Base-by-base conservation (phyloP, 2,888 invertebrate species). In the Rugalucina vietnamica region DNA sequence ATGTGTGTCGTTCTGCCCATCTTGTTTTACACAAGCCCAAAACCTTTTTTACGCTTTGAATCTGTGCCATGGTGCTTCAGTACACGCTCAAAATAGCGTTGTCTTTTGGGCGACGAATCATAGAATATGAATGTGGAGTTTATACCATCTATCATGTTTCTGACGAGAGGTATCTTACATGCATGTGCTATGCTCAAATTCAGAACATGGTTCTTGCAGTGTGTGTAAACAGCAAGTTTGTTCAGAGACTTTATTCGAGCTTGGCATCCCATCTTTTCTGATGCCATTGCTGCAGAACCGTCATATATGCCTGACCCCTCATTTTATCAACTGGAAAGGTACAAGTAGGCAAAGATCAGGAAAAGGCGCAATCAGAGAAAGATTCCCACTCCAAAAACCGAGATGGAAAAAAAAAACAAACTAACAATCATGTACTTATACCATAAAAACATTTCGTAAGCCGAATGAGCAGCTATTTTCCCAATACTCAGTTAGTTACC, bases 231-330 rank as follows among this genome's bases (percentile, higher is more conserved):
- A 54, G 54, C 54, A 14, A 54, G 54, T 21, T 54, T 54, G 21
- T 54, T 54, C 21, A 54, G 14, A 54, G n/a, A 54, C 54, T 54
- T 54, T n/a, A 87, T 84, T 39, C 72, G 49, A 18, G 77, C 73
- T 70, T 82, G 79, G n/a, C 79, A 76, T 18, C 87, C 82, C 18
- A 71, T 37, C 29, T 72, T 79, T 49, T 72, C 76, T 12, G 79
- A 75, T 21, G 84, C 69, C 78, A 87, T 82, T 10, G 75, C 76
- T 34, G 80, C 81, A n/a, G 80, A 82, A 5, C 84, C 84, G 71
- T 87, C 87, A 77, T 85, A n/a, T n/a, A 85, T 32, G 79, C 79
- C 50, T 85, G 87, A 14, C 80, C 87, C 69, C 84, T 82, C 29
- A 73, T 73, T 39, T 77, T 74, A 54, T 24, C 69, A 1, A 80